Evolutionary conservation across 1,140 invertebrate genomes (phyloP), one percentile per base, ranked within the genome.

Genomic region (Philaenus spumarius): DNA sequence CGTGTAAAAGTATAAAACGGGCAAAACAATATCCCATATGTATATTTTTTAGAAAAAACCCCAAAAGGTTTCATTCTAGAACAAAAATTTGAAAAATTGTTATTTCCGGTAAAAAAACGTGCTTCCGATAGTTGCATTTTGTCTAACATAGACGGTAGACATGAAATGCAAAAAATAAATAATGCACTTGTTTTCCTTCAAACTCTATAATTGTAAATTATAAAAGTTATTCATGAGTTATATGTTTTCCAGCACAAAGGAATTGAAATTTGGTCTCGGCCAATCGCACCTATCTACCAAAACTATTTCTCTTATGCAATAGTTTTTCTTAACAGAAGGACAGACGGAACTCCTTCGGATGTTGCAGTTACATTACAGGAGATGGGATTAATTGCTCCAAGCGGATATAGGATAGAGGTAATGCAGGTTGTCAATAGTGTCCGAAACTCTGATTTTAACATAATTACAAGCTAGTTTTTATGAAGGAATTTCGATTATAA

Each of bases 181-280:
- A n/a, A n/a, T n/a, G n/a, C n/a, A n/a, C n/a, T n/a, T n/a, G n/a
- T n/a, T n/a, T n/a, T n/a, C n/a, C n/a, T n/a, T n/a, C n/a, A n/a
- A n/a, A n/a, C n/a, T n/a, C n/a, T n/a, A n/a, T n/a, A n/a, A n/a
- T n/a, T n/a, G n/a, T n/a, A n/a, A n/a, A n/a, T n/a, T n/a, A n/a
- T n/a, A n/a, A n/a, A n/a, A n/a, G n/a, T n/a, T n/a, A n/a, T n/a
- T n/a, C n/a, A n/a, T n/a, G n/a, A n/a, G n/a, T n/a, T n/a, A n/a
- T n/a, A n/a, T n/a, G n/a, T n/a, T 70, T 76, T 78, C 39, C 72
- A 94, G 85, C 87, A 93, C 65, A 89, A 89, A 67, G 89, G 89
- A 55, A 92, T 94, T 64, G 91, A 95, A 76, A 93, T 94, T 67
- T 95, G 91, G 92, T 90, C 88, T 1, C 78, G 90, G 43, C 91